Evolutionary conservation across 2,797 vertebrate genomes (phyloP), one percentile per base, ranked within the genome.

Genomic region (Mastacembelus armatus): DNA sequence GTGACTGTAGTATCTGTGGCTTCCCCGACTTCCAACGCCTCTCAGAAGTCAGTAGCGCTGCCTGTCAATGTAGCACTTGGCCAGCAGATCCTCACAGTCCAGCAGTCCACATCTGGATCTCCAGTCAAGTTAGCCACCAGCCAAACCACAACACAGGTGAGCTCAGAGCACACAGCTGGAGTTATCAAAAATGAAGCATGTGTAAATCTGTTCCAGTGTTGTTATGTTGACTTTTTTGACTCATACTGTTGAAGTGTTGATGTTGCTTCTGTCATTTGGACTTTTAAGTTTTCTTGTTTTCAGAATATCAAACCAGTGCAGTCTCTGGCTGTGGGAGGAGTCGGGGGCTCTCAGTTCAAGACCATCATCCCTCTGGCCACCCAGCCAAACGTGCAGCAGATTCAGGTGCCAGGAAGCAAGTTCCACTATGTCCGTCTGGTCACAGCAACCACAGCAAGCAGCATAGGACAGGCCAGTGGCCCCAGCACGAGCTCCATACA

Each of bases 341-440:
- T 98, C 59, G 84, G 87, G 49, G 84, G 95, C 44, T 94, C 97
- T 66, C 97, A 99, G 45, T 99, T 95, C 89, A 99, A 99, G 93
- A 96, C 96, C 74, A 96, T 99, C 88, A 97, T 99, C 92, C 98
- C 98, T 1, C 89, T 99, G 91, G 88, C 95, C 81, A 94, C 95
- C 18, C 95, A 96, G 74, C 93, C 96, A 2, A 99, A 97, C 19
- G 95, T 99, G 75, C 98, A 99, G 86, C 98, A 98, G 87, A 99
- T 99, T 75, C 97, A 99, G 94, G 98, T 99, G 63, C 97, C 98
- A 21, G 98, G 98, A 56, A 99, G 96, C 93, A 93, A 97, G 80
- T 99, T 99, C 83, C 97, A 98, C 89, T 99, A 99, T 61, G 97
- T 99, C 61, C 96, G 97, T 33, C 95, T 99, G 0, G 98, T 99